phyloP scores from a whole-genome alignment of 2,797 vertebrate species.

The Lepidocolaptes lacrymiger region DNA sequence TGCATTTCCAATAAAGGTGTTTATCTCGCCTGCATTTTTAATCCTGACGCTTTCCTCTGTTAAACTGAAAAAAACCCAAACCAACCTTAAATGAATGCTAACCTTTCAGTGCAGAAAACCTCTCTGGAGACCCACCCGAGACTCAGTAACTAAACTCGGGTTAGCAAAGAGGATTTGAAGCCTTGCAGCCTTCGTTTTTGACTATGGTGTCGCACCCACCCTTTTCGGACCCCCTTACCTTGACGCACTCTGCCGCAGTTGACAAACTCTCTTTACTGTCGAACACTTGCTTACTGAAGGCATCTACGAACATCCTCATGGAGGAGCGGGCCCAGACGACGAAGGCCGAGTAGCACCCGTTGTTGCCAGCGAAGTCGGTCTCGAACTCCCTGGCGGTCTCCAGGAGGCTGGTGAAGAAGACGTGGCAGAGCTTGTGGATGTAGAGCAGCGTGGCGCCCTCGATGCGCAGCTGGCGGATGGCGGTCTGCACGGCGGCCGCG shows the following conservation, averaged over 20 bases:
- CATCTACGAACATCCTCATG: slow-evolving; percentile 94
- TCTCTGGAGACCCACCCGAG: not conserved
- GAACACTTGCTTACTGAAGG: slow-evolving; percentile 98
- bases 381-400: slow-evolving; percentile 96
- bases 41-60: not conserved
- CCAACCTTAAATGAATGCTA: not conserved
- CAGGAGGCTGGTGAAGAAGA: slow-evolving; percentile 96
- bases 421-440: slow-evolving; percentile 97
- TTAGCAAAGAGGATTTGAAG: not conserved
- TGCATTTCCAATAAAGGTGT: not conserved
- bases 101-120: not conserved
- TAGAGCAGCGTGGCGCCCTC: slow-evolving; percentile 96
- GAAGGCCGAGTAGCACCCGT: slow-evolving; percentile 95
- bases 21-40: not conserved
- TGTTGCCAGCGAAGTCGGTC: slow-evolving; percentile 92
- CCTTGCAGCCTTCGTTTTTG: not conserved
- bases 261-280: slow-evolving; percentile 98
- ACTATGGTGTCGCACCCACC: not conserved
- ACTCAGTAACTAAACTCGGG: not conserved
- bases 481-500: slow-evolving; percentile 90
- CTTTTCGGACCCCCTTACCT: slow-evolving; percentile 61
- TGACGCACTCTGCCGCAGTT: slow-evolving; percentile 93
- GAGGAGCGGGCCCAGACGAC: slow-evolving; percentile 94
- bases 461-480: slow-evolving; percentile 95
- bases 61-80: not conserved